A percentile compares a stretch with the other conserved stretches of the same genome.
Evolutionary conservation across 2,888 invertebrate species (phyloP).

Genomic region (Oscheius myriophilus): DNA sequence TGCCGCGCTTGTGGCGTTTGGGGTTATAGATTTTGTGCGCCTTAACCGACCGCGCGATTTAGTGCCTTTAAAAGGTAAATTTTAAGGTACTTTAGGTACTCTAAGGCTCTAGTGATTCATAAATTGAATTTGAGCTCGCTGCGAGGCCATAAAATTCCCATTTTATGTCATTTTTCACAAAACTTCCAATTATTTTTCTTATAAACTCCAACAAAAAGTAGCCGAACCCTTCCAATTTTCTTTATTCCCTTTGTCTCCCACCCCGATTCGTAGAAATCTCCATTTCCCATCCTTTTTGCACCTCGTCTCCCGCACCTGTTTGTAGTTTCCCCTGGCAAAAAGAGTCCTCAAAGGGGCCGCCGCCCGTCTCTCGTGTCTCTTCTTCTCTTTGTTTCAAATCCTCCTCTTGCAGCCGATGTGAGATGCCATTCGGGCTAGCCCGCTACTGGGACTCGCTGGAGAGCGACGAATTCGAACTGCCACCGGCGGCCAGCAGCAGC

Average conservation of each 20-base stretch:
- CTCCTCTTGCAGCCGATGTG: slow-evolving; percentile 18
- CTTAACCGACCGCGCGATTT: no score
- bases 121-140: no score
- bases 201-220: no score
- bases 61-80: no score
- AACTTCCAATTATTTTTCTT: no score
- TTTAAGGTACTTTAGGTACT: no score
- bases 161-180: no score
- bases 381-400: background rate
- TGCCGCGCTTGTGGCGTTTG: no score
- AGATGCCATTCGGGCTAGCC: slow-evolving; percentile 38
- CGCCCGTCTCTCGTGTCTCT: background rate
- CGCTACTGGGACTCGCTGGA: slow-evolving; percentile 54
- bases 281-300: background rate
- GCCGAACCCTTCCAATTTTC: slow-evolving; percentile 2
- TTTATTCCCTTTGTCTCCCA: background rate
- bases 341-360: slow-evolving; percentile 15
- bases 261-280: background rate
- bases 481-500: background rate
- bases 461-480: slow-evolving; percentile 33
- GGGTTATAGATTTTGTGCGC: no score
- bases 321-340: background rate
- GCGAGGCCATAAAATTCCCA: no score
- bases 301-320: no score
- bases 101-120: no score